phyloP scores from a whole-genome alignment of 2,888 invertebrate genomes.

The Macrosoma leucophasiata region DNA sequence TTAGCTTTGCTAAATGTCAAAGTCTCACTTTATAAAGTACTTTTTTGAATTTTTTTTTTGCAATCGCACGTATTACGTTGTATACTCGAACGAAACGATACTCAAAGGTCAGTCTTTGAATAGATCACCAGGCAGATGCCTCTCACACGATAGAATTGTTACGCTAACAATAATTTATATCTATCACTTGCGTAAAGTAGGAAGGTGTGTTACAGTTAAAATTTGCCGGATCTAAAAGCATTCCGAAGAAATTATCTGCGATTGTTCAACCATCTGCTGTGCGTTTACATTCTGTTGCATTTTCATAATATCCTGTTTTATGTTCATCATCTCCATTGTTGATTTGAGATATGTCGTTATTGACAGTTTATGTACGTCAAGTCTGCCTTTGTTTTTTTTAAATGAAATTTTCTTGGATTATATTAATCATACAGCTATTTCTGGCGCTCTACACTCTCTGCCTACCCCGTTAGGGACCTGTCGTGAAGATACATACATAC shows the following conservation, averaged over 20 bases:
- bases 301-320: slow-evolving; percentile 13
- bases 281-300: slow-evolving; percentile 13
- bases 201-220: slow-evolving; percentile 22
- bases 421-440: no score
- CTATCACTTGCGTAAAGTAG: slow-evolving; percentile 20
- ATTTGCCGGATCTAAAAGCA: slow-evolving; percentile 16
- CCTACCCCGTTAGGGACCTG: no score
- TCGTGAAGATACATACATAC: no score
- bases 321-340: slow-evolving; percentile 17
- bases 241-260: slow-evolving; percentile 5
- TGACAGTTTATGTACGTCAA: no score
- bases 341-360: slow-evolving; percentile 26
- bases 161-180: slow-evolving; percentile 36
- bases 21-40: slow-evolving; percentile 31
- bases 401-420: no score
- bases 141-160: slow-evolving; percentile 41
- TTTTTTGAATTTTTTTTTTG: slow-evolving; percentile 33
- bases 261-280: slow-evolving; percentile 15
- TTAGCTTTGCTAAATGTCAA: slow-evolving; percentile 33
- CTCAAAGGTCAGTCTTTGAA: slow-evolving; percentile 59
- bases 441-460: no score
- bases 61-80: slow-evolving; percentile 55
- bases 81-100: slow-evolving; percentile 28
- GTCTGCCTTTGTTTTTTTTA: no score
- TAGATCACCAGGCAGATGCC: slow-evolving; percentile 58